Base-by-base conservation (phyloP, 2,888 invertebrate genomes). In the Orgyia antiqua region DNA sequence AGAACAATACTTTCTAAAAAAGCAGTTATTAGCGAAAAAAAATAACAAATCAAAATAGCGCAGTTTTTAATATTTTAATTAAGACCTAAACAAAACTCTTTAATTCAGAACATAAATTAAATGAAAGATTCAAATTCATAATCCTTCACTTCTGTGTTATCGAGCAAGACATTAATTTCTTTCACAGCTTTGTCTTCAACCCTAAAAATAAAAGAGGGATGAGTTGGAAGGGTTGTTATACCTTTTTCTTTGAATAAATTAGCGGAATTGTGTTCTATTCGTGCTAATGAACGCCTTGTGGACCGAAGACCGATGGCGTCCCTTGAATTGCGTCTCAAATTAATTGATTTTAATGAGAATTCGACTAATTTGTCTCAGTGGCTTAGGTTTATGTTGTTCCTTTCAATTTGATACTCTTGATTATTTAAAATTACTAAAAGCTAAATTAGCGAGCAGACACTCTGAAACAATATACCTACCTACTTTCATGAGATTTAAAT, bases 161-260 rank as follows among this genome's bases (percentile, higher is more conserved):
- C 26, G 13, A 31, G 25, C 18, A 31, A 32, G 10, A 15, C 31
- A 32, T 36, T 32, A 32, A 36, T 36, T 32, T 32, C 31, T 36
- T 36, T 32, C 36, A 36, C 26, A 32, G 31, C 29, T 33, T 35
- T 34, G 33, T 37, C 24, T 27, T 18, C 35, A 37, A 25, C 36
- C 30, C 18, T 35, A 23, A 33, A 42, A 40, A 27, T 26, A 34
- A 42, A 43, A 34, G 52, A 51, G 45, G 45, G 50, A 43, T 39
- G 47, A 39, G 39, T 42, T 38, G 31, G 47, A 36, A 53, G 56
- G 54, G 54, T 31, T 57, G 51, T 51, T 47, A 43, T 51, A 54
- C 53, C 41, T 52, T 79, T 78, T 78, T 76, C 79, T 78, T 71
- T 67, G 70, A 78, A 79, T 79, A 80, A 80, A 79, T 82, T 78